Base-by-base conservation (phyloP, 2,888 invertebrate species). In the Seladonia tumulorum region DNA sequence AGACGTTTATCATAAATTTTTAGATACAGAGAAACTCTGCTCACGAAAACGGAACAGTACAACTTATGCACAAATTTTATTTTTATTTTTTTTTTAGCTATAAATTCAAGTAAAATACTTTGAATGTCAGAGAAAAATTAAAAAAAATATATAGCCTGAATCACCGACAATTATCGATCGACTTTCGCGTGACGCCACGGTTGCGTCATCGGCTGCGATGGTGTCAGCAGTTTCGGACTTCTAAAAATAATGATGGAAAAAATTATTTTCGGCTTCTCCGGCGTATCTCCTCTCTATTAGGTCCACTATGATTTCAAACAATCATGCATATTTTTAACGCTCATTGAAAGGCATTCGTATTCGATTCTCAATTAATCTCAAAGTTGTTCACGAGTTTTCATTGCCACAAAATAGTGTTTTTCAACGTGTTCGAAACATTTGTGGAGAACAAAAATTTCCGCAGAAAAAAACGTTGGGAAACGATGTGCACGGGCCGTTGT, bases 131-230 rank as follows among this genome's bases (percentile, higher is more conserved):
- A n/a, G 12, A 12, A 22, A n/a, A 12, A 8, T 53, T n/a, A 57
- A 57, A 57, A n/a, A 57, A 2, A 57, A 57, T 5, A 35, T 35
- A 35, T 35, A n/a, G n/a, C 12, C n/a, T 12, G n/a, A 57, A n/a
- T 57, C n/a, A 57, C 57, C n/a, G 57, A 12, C 57, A n/a, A 57
- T 57, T 57, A 57, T 57, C 57, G 57, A 57, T 57, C 57, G 57
- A 57, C n/a, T 4, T 12, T 12, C 57, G 57, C 5, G n/a, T n/a
- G 57, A 57, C 57, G 57, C n/a, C n/a, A 12, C 57, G n/a, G 57
- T 12, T n/a, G 12, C 57, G n/a, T 57, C 57, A 57, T 57, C 57
- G 57, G 57, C n/a, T n/a, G 57, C 10, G 57, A 57, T n/a, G 57
- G 57, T 57, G n/a, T 57, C n/a, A 57, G 12, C n/a, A 4, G 12